Base-by-base conservation (phyloP, 2,113 vertebrate genomes). In the Steatornis caripensis region DNA sequence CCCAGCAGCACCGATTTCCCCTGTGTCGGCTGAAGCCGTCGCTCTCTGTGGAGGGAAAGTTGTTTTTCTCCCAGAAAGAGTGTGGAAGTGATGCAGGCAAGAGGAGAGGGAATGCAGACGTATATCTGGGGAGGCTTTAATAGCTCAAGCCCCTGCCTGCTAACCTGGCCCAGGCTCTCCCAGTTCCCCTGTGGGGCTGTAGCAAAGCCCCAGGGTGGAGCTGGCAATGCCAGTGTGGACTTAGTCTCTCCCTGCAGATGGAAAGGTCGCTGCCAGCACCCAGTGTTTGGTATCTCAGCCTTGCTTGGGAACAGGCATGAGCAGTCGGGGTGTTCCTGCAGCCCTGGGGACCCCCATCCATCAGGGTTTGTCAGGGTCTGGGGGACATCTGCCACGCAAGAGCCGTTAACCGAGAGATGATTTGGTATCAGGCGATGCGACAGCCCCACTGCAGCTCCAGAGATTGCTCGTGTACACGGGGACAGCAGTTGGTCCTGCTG, bases 121-220 rank as follows among this genome's bases (percentile, higher is more conserved):
- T 61, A 51, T 49, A 6, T 64, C 57, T 51, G 41, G 26, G n/a
- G 30, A 69, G 12, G 48, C 4, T 83, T 93, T 72, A 30, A 15
- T 45, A 62, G 49, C n/a, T 65, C 60, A 36, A 37, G 16, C 12
- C 27, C 15, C 20, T 46, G 21, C 16, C 64, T 93, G 72, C 46
- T 66, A 32, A 65, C 20, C 48, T 57, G 60, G 17, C 36, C 45
- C 20, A 11, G 36, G 53, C 70, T 70, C 27, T 72, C 16, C 15
- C 34, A 14, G 23, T 65, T n/a, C 8, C 43, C 27, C 41, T 0
- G 0, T 2, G n/a, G 37, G 32, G 51, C 22, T 1, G 1, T 27
- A 62, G 46, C 5, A 4, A 66, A 43, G 36, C 48, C 43, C 57
- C 6, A 3, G 24, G 3, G 15, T 58, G 51, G 45, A 34, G 54